Evolutionary conservation across 2,113 vertebrate species (phyloP), one percentile per base, ranked within the genome.

Genomic region (Marmota monax): DNA sequence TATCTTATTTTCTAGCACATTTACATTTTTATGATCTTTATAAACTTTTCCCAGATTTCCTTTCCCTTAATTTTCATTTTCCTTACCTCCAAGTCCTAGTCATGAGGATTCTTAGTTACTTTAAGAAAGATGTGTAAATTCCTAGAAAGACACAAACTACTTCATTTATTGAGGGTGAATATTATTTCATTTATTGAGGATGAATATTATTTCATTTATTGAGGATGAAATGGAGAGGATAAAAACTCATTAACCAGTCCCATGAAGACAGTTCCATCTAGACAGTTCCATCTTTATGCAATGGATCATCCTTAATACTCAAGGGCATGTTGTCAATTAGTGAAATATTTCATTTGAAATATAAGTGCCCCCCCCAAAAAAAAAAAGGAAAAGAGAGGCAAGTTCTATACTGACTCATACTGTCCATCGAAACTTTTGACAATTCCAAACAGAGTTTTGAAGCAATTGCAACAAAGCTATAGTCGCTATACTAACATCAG

Each of bases 31-130:
- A 92, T 97, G 95, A 94, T 93, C 96, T 97, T 85, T 84, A 88
- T 79, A 78, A 97, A 96, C 86, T n/a, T 97, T 96, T 97, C 97
- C 97, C 97, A 98, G 92, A 95, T 83, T 97, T 97, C 37, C 72
- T 97, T 98, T 98, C 84, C 37, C 83, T 98, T 98, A 96, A 82
- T 97, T 98, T 98, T 97, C 56, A 94, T 95, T 97, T 96, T 93
- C 63, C 63, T 98, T 97, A 88, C 4, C 18, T 48, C 70, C 42
- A 72, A 93, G 56, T 94, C 87, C 79, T 94, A 34, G 84, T 69
- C 65, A 37, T 80, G 80, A 95, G 0, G 48, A 85, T 3, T 93
- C 61, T 70, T 32, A 0, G 0, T 86, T 96, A 85, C 45, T 92
- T 96, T 72, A 37, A 93, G 88, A 10, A 80, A 80, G 77, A 82